phyloP scores from a whole-genome alignment of 1,140 invertebrate species.

The Pristionchus pacificus region DNA sequence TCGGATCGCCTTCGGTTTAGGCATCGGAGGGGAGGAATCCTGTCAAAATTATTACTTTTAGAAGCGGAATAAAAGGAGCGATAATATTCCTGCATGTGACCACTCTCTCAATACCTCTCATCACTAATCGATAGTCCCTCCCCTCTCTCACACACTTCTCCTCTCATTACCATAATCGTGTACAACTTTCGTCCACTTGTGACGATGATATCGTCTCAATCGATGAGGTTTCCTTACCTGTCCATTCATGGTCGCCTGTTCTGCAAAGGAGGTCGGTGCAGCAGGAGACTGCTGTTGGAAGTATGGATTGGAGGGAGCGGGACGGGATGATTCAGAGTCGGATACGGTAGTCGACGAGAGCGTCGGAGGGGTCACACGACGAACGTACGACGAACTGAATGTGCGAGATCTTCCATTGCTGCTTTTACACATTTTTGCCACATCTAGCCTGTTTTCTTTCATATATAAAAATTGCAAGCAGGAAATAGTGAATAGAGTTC shows the following conservation, averaged over 20 bases:
- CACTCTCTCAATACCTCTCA: slow-evolving; percentile 13
- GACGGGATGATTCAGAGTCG: no score
- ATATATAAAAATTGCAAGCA: no score
- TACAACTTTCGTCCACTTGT: slow-evolving; percentile 3
- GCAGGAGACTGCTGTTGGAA: background rate
- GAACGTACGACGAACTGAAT: no score
- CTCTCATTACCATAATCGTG: slow-evolving; percentile 15
- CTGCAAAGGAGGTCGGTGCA: background rate
- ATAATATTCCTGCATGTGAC: no score
- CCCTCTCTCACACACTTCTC: background rate
- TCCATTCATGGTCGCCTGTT: background rate
- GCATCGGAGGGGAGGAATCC: background rate
- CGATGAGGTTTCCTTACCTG: background rate
- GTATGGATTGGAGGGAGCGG: background rate
- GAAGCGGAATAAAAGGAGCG: background rate
- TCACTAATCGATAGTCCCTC: slow-evolving; percentile 4
- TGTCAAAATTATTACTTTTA: no score
- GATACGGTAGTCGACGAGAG: no score
- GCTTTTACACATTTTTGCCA: no score
- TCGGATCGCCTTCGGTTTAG: slow-evolving; percentile 7
- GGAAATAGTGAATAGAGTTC: no score
- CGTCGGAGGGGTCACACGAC: no score
- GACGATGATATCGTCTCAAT: slow-evolving; percentile 3
- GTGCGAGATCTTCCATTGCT: no score
- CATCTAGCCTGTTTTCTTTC: no score